A percentile compares a stretch with the other conserved stretches of the same genome.
phyloP scores from a whole-genome alignment of 2,888 invertebrate species.

The Muschampia plurimacula region DNA sequence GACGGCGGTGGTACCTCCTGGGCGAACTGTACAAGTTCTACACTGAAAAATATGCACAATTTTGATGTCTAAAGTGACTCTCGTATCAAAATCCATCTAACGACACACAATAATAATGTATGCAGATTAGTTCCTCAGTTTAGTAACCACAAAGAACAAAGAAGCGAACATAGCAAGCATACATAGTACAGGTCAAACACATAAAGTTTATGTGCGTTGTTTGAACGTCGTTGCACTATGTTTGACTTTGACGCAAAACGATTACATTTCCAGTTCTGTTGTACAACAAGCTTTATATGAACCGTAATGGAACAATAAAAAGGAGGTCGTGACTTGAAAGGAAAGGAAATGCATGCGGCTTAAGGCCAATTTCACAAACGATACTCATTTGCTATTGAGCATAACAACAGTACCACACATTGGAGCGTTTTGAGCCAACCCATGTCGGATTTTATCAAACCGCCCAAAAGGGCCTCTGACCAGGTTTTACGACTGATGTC shows the following conservation, averaged over 20 bases:
- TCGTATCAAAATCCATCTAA: too few relatives aligned
- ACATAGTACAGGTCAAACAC: background rate
- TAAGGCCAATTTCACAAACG: conserved; percentile 26
- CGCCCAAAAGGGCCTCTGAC: too few relatives aligned
- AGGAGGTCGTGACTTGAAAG: conserved; percentile 34
- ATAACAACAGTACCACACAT: background rate
- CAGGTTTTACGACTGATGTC: too few relatives aligned
- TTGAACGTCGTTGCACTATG: background rate
- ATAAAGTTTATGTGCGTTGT: background rate
- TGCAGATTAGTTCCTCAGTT: too few relatives aligned
- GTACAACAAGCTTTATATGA: conserved; percentile 19
- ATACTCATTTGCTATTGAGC: conserved; percentile 12
- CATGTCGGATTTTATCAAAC: too few relatives aligned
- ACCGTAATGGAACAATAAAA: conserved; percentile 26
- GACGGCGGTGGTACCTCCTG: too few relatives aligned
- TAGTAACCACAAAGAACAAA: too few relatives aligned
- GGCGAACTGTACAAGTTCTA: too few relatives aligned
- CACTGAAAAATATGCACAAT: too few relatives aligned
- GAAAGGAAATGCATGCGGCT: conserved; percentile 32
- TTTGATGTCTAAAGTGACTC: too few relatives aligned
- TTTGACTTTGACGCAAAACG: conserved; percentile 19
- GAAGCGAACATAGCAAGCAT: background rate
- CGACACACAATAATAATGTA: too few relatives aligned
- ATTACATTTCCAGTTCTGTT: conserved; percentile 12
- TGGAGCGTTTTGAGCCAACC: background rate